Conservation (phyloP, 2,888 invertebrate species). For the Cinara cedri region DNA sequence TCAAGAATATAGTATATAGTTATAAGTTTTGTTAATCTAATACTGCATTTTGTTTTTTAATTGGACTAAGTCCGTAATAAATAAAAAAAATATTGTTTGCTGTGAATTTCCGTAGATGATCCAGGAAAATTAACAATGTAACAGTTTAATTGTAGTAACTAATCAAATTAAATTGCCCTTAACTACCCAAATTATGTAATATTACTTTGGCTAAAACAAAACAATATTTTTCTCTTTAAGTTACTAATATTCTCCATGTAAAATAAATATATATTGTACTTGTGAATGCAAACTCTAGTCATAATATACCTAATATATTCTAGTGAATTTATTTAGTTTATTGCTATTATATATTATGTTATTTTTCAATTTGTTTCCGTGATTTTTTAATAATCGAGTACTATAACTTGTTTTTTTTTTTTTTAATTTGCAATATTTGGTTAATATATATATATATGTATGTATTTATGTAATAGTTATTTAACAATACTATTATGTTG, state of each 20-base stretch:
- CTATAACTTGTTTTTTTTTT: background rate
- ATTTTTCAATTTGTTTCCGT: background rate
- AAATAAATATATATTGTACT: background rate
- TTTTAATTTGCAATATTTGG: background rate
- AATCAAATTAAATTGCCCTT: too few species aligned
- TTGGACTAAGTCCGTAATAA: too few species aligned
- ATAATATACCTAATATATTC: background rate
- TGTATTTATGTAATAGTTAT: background rate
- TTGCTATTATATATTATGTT: background rate
- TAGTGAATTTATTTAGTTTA: background rate
- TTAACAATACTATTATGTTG: background rate
- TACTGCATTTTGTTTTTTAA: too few species aligned
- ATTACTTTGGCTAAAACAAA: too few species aligned
- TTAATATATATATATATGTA: background rate
- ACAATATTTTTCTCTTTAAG: background rate
- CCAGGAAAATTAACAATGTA: background rate
- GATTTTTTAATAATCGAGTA: background rate
- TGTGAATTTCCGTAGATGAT: background rate
- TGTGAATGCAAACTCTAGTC: conserved; percentile 33
- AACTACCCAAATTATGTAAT: too few species aligned
- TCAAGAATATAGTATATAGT: background rate
- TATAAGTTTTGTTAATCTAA: too few species aligned
- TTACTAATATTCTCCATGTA: background rate
- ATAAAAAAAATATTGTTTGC: too few species aligned
- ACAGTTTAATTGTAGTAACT: too few species aligned